A percentile compares a stretch with the other conserved stretches of the same genome.
Conservation (phyloP, 53 echinoderm and acorn worm species). For the Antedon mediterranea region DNA sequence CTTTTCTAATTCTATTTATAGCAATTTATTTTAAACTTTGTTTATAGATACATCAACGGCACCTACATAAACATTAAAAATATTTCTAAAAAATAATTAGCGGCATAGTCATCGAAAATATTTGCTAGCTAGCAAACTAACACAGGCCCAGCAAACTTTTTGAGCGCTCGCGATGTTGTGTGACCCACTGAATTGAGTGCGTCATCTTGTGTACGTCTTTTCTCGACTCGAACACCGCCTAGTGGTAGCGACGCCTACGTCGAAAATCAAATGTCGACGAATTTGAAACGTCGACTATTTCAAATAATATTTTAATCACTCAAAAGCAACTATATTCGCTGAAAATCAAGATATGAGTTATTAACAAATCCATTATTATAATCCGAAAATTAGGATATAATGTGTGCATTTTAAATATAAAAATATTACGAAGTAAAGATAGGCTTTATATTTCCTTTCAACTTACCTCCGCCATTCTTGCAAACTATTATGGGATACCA, state of each 20-base stretch:
- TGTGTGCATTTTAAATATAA: neutral
- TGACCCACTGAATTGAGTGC: neutral
- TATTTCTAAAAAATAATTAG: too few species aligned
- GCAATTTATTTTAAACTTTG: too few species aligned
- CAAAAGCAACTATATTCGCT: neutral
- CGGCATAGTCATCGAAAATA: too few species aligned
- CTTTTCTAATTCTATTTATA: too few species aligned
- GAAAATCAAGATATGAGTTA: neutral
- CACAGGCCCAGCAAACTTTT: neutral
- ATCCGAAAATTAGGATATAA: neutral
- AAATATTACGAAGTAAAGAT: neutral
- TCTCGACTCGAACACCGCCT: neutral
- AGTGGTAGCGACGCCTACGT: neutral
- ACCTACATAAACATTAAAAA: too few species aligned
- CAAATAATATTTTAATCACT: neutral
- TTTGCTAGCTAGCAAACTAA: too few species aligned
- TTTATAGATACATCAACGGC: too few species aligned
- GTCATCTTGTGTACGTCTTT: neutral
- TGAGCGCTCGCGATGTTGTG: neutral
- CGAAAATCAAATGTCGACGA: neutral
- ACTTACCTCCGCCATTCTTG: slow-evolving; percentile 78
- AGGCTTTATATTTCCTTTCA: neutral
- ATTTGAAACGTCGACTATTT: neutral
- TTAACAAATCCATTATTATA: neutral
- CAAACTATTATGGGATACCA: slow-evolving; percentile 70